Percentiles rank a stretch among this genome's conserved stretches.
phyloP scores from a whole-genome alignment of 1,140 invertebrate species.

The Pachyrhynchus sulphureomaculatus region DNA sequence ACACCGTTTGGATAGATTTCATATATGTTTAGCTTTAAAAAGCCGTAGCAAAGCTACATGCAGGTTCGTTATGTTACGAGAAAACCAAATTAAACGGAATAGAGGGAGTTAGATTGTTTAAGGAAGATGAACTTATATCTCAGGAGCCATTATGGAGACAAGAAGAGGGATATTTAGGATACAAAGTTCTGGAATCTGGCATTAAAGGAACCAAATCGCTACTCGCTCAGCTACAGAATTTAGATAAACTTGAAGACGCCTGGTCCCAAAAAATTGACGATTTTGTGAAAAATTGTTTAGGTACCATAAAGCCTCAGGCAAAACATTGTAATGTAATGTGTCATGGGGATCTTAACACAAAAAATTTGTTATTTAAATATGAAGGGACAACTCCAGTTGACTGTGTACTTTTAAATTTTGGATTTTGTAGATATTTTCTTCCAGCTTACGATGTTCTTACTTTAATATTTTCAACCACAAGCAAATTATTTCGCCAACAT shows the following conservation, averaged over 20 bases:
- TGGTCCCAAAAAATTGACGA: not conserved
- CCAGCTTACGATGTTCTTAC: constrained; percentile 24
- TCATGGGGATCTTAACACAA: constrained; percentile 20
- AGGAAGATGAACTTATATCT: not conserved
- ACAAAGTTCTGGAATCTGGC: not conserved
- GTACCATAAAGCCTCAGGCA: constrained; percentile 10
- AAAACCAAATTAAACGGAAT: not conserved
- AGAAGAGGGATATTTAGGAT: not conserved
- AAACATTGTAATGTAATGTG: constrained; percentile 17
- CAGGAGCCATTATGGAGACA: constrained; percentile 7
- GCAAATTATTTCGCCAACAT: constrained; percentile 16
- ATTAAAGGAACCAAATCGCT: constrained; percentile 15
- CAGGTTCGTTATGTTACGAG: not conserved
- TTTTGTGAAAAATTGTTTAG: constrained; percentile 1
- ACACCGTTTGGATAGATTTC: constrained; percentile 17
- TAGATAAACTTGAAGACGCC: not conserved
- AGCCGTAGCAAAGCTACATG: constrained; percentile 13
- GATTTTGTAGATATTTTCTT: constrained; percentile 14
- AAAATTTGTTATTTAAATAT: constrained; percentile 26
- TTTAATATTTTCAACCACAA: constrained; percentile 14
- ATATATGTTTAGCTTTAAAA: constrained; percentile 18
- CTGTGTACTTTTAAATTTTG: constrained; percentile 15
- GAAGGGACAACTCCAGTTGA: not conserved
- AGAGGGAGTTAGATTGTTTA: not conserved
- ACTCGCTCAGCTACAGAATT: not conserved